Base-by-base conservation (phyloP, 2,113 vertebrate species). In the Chitala chitala region DNA sequence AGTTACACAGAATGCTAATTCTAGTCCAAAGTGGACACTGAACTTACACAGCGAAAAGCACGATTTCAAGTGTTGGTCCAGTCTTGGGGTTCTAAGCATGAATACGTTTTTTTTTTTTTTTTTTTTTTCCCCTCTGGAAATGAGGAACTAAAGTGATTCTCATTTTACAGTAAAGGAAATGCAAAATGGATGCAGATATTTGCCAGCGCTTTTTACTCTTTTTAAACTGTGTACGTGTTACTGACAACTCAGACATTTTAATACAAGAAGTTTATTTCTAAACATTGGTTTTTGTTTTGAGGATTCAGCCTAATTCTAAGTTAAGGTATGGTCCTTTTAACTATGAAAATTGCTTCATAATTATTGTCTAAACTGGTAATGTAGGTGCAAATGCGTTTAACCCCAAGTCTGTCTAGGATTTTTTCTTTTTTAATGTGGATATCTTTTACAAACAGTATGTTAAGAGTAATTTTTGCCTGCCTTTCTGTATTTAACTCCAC, bases 351-450 rank as follows among this genome's bases (percentile, higher is more conserved):
- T 31, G 29, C 31, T 53, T 69, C 31, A 69, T 51, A 51, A 69
- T 24, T 51, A 44, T 22, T 26, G 6, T 53, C 53, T 69, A 46
- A 66, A 66, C 38, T 66, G 64, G n/a, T n/a, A n/a, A n/a, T n/a
- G n/a, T n/a, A n/a, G n/a, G n/a, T n/a, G n/a, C n/a, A 69, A 69
- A 69, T 69, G 68, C 44, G n/a, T 69, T 53, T 69, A 29, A 69
- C 68, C 44, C 46, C 68, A 69, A 31, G 24, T 69, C 46, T 69
- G 46, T 24, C 53, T 68, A 22, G 42, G 40, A 68, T 42, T 68
- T 42, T 68, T 68, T 68, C 64, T 68, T 33, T 68, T 68, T 42
- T 48, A 10, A n/a, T 38, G 40, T 38, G 46, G 17, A 15, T 53
- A 29, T 33, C 7, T 51, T 69, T 69, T 68, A 51, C 33, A 51